phyloP scores from a whole-genome alignment of 2,888 invertebrate genomes.

The Drosophila austrosaltans region DNA sequence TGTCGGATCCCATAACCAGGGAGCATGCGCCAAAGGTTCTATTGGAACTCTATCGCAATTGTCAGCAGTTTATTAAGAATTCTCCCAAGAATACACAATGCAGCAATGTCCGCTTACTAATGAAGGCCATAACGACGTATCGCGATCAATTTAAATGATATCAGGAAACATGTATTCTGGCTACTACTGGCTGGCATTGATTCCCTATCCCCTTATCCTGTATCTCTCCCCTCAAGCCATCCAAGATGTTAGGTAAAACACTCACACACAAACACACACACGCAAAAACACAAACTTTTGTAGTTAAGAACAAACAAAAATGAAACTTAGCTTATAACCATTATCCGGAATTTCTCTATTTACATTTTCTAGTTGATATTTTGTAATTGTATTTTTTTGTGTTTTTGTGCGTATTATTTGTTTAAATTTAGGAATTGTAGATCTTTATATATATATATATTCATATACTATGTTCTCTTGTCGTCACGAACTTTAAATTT shows the following conservation, averaged over 20 bases:
- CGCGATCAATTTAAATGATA: conserved; percentile 80
- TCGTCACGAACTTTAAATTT: conserved; percentile 49
- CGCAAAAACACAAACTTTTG: conserved; percentile 36
- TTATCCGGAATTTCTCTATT: conserved; percentile 46
- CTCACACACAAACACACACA: conserved; percentile 20
- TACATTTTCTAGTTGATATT: conserved; percentile 36
- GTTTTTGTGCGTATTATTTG: conserved; percentile 58
- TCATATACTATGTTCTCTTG: conserved; percentile 46
- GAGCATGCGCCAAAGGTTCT: conserved; percentile 93
- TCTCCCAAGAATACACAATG: conserved; percentile 88
- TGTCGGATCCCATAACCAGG: conserved; percentile 89
- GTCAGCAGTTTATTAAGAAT: conserved; percentile 87
- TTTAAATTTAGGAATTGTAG: conserved; percentile 46
- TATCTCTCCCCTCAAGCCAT: conserved; percentile 8
- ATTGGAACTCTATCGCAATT: conserved; percentile 89
- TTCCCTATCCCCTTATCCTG: not conserved
- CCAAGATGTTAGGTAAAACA: conserved; percentile 20
- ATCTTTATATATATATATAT: conserved; percentile 35
- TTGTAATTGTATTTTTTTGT: conserved; percentile 43
- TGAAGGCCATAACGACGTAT: conserved; percentile 83
- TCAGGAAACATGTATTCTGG: conserved; percentile 43
- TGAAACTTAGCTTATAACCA: conserved; percentile 32
- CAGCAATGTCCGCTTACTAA: conserved; percentile 82
- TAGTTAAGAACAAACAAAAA: conserved; percentile 43
- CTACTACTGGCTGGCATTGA: conserved; percentile 57